Evolutionary conservation across 2,888 invertebrate species (phyloP).

Genomic region (Iphiclides podalirius): DNA sequence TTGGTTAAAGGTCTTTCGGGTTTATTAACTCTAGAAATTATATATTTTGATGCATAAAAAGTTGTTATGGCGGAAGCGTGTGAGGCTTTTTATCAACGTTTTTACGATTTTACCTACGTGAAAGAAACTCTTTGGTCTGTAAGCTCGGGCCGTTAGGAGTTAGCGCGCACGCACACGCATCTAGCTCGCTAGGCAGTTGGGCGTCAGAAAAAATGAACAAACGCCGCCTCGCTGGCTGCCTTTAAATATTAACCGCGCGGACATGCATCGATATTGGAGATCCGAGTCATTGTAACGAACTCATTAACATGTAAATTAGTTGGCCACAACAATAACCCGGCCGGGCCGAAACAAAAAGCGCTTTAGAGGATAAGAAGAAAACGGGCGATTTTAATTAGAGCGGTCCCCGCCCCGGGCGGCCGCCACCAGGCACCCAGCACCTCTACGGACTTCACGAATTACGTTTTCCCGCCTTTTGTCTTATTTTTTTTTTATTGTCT

Average conservation of each 20-base stretch:
- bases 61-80: neutral
- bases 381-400: constrained; percentile 76
- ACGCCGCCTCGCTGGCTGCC: constrained; percentile 3
- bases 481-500: constrained; percentile 34
- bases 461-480: constrained; percentile 36
- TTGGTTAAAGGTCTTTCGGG: neutral
- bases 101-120: neutral
- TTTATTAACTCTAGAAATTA: neutral
- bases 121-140: constrained; percentile 2
- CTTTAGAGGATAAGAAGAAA: constrained; percentile 72
- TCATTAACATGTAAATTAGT: constrained; percentile 78
- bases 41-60: no score
- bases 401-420: constrained; percentile 63
- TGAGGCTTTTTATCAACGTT: neutral
- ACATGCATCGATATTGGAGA: constrained; percentile 15
- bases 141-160: neutral
- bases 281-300: constrained; percentile 31
- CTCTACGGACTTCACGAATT: constrained; percentile 45
- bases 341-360: constrained; percentile 67
- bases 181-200: neutral
- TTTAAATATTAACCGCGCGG: constrained; percentile 14
- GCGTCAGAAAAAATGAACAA: neutral
- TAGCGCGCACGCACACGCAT: neutral
- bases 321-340: constrained; percentile 69
- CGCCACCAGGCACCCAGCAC: constrained; percentile 41